A percentile compares a stretch with the other conserved stretches of the same genome.
These are phyloP conservation scores for Pycnonotus jocosus DNA, from an alignment of 2,113 vertebrate species.

Conservation along the genomic window DNA sequence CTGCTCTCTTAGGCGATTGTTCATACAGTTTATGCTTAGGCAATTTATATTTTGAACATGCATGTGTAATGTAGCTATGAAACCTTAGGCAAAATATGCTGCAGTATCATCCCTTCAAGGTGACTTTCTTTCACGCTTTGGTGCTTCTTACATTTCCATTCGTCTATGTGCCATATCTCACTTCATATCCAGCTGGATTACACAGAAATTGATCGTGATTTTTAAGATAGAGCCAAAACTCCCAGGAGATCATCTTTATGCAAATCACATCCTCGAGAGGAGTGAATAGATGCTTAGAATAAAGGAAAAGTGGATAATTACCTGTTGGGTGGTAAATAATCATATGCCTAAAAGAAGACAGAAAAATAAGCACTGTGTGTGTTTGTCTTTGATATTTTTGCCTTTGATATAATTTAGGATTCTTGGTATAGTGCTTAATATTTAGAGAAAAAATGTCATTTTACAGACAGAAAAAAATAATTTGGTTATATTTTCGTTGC, in stretches of 20 bases:
- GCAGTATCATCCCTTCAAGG: conserved; percentile 49
- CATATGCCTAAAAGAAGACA: conserved; percentile 40
- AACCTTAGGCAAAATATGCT: conserved; percentile 16
- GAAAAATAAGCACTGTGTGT: conserved; percentile 36
- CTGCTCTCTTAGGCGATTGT: neutral
- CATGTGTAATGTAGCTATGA: neutral
- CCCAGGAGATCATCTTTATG: conserved; percentile 53
- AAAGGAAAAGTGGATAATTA: conserved; percentile 66
- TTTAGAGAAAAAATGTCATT: conserved; percentile 4
- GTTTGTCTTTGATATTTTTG: conserved; percentile 32
- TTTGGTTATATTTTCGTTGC: neutral
- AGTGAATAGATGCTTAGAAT: conserved; percentile 52
- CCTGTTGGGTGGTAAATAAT: conserved; percentile 62
- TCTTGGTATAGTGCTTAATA: neutral
- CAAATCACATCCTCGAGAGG: conserved; percentile 2
- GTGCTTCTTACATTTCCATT: conserved; percentile 51
- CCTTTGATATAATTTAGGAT: conserved; percentile 33
- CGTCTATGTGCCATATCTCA: neutral
- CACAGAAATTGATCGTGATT: conserved; percentile 54
- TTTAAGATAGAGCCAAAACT: conserved; percentile 54
- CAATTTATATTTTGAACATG: neutral
- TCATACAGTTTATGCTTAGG: neutral
- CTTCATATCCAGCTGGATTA: conserved; percentile 59
- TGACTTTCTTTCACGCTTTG: conserved; percentile 69
- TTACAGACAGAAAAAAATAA: conserved; percentile 5